Base-by-base conservation (phyloP, 2,888 invertebrate genomes). In the Pemphredon lugubris region DNA sequence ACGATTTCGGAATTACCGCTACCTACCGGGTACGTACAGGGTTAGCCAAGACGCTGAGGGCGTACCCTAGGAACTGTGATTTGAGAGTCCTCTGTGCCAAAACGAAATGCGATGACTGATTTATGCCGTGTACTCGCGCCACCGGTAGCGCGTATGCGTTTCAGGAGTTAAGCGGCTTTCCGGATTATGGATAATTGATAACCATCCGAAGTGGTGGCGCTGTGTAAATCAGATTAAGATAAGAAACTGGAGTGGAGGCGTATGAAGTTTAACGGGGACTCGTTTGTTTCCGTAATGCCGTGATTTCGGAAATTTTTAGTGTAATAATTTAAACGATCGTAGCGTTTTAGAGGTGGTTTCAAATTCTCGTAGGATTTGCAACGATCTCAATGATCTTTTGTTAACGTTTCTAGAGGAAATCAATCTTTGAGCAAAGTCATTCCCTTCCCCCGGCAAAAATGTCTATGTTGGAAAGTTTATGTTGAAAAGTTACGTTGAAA, bases 51-150 rank as follows among this genome's bases (percentile, higher is more conserved):
- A n/a, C n/a, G n/a, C n/a, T n/a, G n/a, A n/a, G n/a, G n/a, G n/a
- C n/a, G n/a, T n/a, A n/a, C 2, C 11, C 9, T 40, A 1, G 7
- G 2, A 16, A 21, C 11, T 7, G 14, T 21, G 39, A 40, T 26
- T 44, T 51, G 14, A 14, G 39, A 16, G 26, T 3, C 37, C 18
- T 21, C 23, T 23, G 5, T 11, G 18, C 30, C 14, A 2, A 1
- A 7, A n/a, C 23, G 37, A 61, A 48, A 42, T 67, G 23, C 45
- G 32, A 61, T 54, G 47, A 48, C 34, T 61, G 53, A 67, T 66
- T 48, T 64, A 55, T 55, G 55, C 37, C 21, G 39, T 30, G 14
- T 39, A 18, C 16, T 5, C 42, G 16, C 3, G 42, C 42, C 3
- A 47, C 30, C 30, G 13, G 3, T 5, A 14, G n/a, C 30, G 30